phyloP scores from a whole-genome alignment of 2,888 invertebrate species.

The Helobdella robusta region DNA sequence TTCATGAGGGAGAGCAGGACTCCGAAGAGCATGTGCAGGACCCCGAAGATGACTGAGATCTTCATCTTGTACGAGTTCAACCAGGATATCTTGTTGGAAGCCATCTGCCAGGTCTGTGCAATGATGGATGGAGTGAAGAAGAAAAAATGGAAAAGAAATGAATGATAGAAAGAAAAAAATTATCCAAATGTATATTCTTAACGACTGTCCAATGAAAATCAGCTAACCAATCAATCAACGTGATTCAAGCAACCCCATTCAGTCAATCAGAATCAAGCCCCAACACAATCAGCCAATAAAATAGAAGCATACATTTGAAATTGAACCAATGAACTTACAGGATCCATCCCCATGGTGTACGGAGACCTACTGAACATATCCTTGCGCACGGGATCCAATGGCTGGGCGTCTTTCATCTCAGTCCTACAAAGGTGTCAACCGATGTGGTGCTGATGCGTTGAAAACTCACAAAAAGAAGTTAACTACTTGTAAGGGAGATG shows the following conservation, averaged over 20 bases:
- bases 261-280: no score
- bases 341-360: constrained; percentile 83
- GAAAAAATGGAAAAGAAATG: no score
- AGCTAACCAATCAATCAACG: no score
- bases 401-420: not conserved
- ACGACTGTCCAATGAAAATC: no score
- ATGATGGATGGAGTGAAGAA: not conserved
- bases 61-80: constrained; percentile 88
- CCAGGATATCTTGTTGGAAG: constrained; percentile 80
- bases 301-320: not conserved
- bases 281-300: not conserved
- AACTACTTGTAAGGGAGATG: not conserved
- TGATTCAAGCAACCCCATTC: no score
- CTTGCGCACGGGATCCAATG: constrained; percentile 21
- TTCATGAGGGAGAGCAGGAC: constrained; percentile 62
- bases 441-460: not conserved
- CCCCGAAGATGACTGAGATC: constrained; percentile 88
- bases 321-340: constrained; percentile 51
- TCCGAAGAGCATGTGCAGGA: constrained; percentile 92
- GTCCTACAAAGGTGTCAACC: no score
- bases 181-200: no score
- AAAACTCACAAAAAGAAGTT: not conserved
- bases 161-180: no score
- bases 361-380: constrained; percentile 51
- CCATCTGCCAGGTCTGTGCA: constrained; percentile 56